These are phyloP conservation scores for rat (Rattus norvegicus) DNA, from an alignment of 2,113 vertebrate species.

Conservation along the genomic window GRCr8 NC_086020.1:185073501-185074000, in stretches of 20 bases:
- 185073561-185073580: conserved; percentile 15
- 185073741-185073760: not conserved
- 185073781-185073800: not conserved
- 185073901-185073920: not conserved
- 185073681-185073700: no score
- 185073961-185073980: not conserved
- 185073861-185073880: conserved; percentile 11
- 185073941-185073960: not conserved
- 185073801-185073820: not conserved
- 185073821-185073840: not conserved
- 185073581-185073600: not conserved
- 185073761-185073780: not conserved
- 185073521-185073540: not conserved
- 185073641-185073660: no score
- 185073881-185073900: not conserved
- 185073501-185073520: not conserved
- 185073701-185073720: not conserved
- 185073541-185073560: not conserved
- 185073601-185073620: not conserved
- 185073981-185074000: not conserved
- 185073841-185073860: not conserved
- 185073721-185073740: not conserved
- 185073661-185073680: no score
- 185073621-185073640: not conserved
- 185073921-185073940: not conserved